Evolutionary conservation across 2,113 vertebrate genomes (phyloP).

Genomic region (Falco punctatus): DNA sequence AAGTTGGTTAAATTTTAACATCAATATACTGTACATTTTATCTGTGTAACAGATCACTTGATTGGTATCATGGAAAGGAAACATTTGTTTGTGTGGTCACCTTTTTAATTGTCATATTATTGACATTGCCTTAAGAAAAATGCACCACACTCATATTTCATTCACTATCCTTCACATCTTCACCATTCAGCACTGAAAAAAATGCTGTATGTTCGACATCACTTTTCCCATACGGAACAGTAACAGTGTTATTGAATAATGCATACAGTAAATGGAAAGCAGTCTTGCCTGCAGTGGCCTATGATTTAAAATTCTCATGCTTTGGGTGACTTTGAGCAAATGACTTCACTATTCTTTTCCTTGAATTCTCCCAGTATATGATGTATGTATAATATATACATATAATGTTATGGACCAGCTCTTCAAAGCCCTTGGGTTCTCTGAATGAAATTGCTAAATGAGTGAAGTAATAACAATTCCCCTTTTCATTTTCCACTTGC

Average conservation of each 20-base stretch:
- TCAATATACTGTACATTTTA: not conserved
- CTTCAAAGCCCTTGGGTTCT: not conserved
- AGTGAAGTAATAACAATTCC: not conserved
- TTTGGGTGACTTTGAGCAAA: not conserved
- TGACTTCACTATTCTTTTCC: not conserved
- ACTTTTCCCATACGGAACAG: not conserved
- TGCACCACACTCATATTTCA: not conserved
- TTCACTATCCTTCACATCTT: not conserved
- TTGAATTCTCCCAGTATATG: not conserved
- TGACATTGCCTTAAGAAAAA: not conserved
- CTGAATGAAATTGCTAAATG: not conserved
- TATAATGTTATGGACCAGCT: not conserved
- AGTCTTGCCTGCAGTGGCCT: not conserved
- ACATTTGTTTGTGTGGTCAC: not conserved
- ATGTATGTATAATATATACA: not conserved
- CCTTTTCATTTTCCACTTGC: not conserved
- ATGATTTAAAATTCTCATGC: not conserved
- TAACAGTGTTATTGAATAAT: not conserved
- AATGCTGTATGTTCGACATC: not conserved
- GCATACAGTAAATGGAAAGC: not conserved
- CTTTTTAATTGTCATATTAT: not conserved
- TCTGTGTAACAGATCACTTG: not conserved
- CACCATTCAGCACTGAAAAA: not conserved
- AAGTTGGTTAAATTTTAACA: not conserved
- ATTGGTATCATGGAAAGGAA: not conserved